phyloP scores from a whole-genome alignment of 1,140 invertebrate species.

The Chelonus insularis region DNA sequence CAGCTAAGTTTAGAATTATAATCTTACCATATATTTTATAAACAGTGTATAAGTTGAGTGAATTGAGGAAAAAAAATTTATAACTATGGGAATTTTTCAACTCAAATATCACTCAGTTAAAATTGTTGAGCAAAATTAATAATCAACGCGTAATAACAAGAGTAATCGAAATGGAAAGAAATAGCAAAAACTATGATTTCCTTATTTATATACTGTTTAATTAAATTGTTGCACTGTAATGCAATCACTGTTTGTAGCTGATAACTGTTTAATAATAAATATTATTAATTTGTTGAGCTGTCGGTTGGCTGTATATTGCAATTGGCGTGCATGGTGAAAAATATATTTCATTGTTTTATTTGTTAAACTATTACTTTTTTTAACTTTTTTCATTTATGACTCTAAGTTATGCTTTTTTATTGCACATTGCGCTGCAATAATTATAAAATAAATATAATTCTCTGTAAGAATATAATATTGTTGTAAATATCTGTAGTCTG shows the following conservation, averaged over 20 bases:
- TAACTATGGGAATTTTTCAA: no score
- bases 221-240: slow-evolving; percentile 56
- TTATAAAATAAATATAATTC: slow-evolving; percentile 62
- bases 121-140: no score
- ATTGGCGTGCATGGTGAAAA: slow-evolving; percentile 55
- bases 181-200: slow-evolving; percentile 31
- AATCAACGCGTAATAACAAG: no score
- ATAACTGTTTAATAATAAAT: slow-evolving; percentile 57
- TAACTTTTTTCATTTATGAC: slow-evolving; percentile 1
- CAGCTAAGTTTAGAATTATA: no score
- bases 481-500: slow-evolving; percentile 63
- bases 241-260: slow-evolving; percentile 58
- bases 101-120: no score
- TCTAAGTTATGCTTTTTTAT: slow-evolving; percentile 29
- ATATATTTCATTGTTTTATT: slow-evolving; percentile 44
- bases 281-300: slow-evolving; percentile 59
- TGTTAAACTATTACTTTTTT: slow-evolving; percentile 1
- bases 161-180: slow-evolving; percentile 25
- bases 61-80: no score
- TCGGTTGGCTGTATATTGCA: slow-evolving; percentile 60
- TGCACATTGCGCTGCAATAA: slow-evolving; percentile 58
- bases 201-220: slow-evolving; percentile 38
- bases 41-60: no score
- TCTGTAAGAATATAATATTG: slow-evolving; percentile 63
- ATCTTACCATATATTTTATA: no score